These are phyloP conservation scores for Lutraria rhynchaena DNA, from an alignment of 1,140 invertebrate genomes.

Conservation along the genomic window DNA sequence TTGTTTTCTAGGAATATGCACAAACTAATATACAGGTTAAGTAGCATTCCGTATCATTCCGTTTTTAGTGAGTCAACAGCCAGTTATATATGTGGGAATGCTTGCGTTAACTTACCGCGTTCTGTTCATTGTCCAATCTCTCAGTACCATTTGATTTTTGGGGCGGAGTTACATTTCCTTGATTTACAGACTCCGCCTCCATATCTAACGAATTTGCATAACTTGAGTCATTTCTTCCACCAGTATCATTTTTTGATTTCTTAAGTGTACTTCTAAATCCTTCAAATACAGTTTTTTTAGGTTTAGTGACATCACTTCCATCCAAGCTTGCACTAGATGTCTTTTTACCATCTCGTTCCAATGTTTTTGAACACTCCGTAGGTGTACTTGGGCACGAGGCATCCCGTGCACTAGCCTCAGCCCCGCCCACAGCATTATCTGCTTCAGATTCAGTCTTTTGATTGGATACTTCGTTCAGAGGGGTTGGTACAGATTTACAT, in stretches of 20 bases:
- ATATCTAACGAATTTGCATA: constrained; percentile 64
- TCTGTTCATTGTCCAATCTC: constrained; percentile 55
- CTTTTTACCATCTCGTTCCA: constrained; percentile 43
- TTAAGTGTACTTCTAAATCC: constrained; percentile 85
- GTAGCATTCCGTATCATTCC: constrained; percentile 25
- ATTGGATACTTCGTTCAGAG: constrained; percentile 55
- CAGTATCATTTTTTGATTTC: constrained; percentile 75
- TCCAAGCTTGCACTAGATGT: constrained; percentile 22
- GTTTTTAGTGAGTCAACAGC: constrained; percentile 24
- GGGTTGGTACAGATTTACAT: constrained; percentile 75
- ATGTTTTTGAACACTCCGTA: constrained; percentile 66
- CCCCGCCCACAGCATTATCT: constrained; percentile 10
- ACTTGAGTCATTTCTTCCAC: constrained; percentile 34
- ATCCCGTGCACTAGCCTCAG: constrained; percentile 48
- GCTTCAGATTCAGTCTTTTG: constrained; percentile 45
- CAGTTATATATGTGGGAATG: constrained; percentile 40
- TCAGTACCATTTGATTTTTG: constrained; percentile 51
- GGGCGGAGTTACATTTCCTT: constrained; percentile 30
- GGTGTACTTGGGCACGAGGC: constrained; percentile 74
- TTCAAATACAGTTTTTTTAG: constrained; percentile 83
- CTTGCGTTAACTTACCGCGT: constrained; percentile 56
- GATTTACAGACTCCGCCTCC: constrained; percentile 29
- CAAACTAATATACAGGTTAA: constrained; percentile 25
- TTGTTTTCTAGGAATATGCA: constrained; percentile 9
- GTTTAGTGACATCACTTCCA: constrained; percentile 65